Evolutionary conservation across 2,797 vertebrate genomes (phyloP).

Genomic region (Acomys russatus): DNA sequence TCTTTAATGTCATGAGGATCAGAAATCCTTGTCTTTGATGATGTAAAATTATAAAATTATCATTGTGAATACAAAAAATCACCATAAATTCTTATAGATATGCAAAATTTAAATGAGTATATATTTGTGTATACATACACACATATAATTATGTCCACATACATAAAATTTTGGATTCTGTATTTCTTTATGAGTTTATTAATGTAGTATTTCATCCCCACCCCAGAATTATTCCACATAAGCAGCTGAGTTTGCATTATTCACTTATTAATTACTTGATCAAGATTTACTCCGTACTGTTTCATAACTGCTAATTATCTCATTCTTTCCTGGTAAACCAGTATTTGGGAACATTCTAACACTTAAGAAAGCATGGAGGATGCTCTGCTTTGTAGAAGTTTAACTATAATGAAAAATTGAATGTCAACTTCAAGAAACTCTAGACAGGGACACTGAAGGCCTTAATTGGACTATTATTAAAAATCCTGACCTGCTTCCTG

Average conservation of each 20-base stretch:
- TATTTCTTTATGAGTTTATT: conserved; percentile 32
- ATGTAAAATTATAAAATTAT: conserved; percentile 55
- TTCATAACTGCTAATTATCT: conserved; percentile 25
- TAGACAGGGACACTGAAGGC: neutral
- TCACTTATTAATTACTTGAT: conserved; percentile 3
- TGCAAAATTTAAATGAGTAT: neutral
- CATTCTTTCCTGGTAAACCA: neutral
- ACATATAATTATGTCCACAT: neutral
- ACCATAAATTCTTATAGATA: conserved; percentile 44
- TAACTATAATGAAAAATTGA: neutral
- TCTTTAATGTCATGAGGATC: conserved; percentile 18
- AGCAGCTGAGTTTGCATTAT: neutral
- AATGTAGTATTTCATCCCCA: neutral
- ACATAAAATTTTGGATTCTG: neutral
- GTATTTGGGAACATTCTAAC: neutral
- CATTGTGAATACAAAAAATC: neutral
- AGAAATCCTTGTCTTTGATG: conserved; percentile 61
- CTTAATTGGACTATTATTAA: conserved; percentile 5
- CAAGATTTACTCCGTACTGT: neutral
- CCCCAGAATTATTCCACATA: neutral
- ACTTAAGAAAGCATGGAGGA: neutral
- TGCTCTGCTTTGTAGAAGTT: neutral
- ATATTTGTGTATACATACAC: neutral
- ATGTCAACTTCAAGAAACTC: conserved; percentile 6
- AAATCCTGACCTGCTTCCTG: neutral